These are phyloP conservation scores for Taenioides sp. DNA, from an alignment of 2,797 vertebrate species.

Conservation along the genomic window DNA sequence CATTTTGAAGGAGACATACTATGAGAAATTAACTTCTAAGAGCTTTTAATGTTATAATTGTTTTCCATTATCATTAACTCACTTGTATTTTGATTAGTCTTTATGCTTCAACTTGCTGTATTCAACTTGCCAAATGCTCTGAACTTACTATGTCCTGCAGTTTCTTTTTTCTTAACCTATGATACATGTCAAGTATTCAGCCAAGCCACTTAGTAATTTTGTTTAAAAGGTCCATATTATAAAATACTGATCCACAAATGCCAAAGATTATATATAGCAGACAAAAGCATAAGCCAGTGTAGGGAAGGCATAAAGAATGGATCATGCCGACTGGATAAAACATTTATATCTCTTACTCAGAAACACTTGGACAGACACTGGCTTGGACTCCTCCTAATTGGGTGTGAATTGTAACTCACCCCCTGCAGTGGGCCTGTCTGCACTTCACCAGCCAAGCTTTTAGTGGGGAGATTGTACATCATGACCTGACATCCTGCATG, in stretches of 20 bases:
- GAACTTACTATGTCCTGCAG: too few species aligned
- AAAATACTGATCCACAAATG: conserved; percentile 18
- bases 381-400: conserved; percentile 40
- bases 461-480: conserved; percentile 15
- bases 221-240: conserved; percentile 31
- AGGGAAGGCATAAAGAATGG: conserved; percentile 35
- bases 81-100: too few species aligned
- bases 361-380: conserved; percentile 4
- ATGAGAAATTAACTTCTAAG: too few species aligned
- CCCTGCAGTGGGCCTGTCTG: conserved; percentile 36
- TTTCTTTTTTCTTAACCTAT: too few species aligned
- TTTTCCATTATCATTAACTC: too few species aligned
- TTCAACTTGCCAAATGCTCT: too few species aligned
- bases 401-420: conserved; percentile 49
- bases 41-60: too few species aligned
- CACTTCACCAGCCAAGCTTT: conserved; percentile 14
- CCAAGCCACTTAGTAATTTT: neutral
- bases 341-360: conserved; percentile 21
- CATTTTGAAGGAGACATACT: too few species aligned
- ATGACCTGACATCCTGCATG: conserved; percentile 13
- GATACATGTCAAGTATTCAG: too few species aligned
- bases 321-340: conserved; percentile 44
- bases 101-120: too few species aligned
- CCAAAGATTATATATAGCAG: neutral
- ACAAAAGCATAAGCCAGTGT: neutral